phyloP scores from a whole-genome alignment of 2,113 vertebrate genomes.

The Beaufortia kweichowensis region DNA sequence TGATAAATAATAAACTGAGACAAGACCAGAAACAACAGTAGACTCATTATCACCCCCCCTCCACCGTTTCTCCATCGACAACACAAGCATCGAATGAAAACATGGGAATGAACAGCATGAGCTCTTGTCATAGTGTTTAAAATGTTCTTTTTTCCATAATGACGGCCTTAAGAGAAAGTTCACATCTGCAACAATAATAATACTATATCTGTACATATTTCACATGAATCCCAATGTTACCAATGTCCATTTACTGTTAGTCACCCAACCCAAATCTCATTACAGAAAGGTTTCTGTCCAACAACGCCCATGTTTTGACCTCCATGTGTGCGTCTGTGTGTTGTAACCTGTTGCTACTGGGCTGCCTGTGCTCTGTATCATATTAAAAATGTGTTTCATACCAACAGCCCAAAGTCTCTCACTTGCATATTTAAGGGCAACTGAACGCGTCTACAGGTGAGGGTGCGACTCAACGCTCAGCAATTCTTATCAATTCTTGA shows the following conservation, averaged over 20 bases:
- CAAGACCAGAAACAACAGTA: conserved; percentile 50
- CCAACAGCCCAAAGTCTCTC: conserved; percentile 3
- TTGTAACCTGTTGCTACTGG: conserved; percentile 41
- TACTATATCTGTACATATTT: conserved; percentile 57
- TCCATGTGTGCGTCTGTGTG: conserved; percentile 28
- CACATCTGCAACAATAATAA: conserved; percentile 56
- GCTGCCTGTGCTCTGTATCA: conserved; percentile 45
- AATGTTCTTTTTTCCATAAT: conserved; percentile 35
- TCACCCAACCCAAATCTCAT: conserved; percentile 3
- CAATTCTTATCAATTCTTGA: neutral
- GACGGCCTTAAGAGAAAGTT: conserved; percentile 41
- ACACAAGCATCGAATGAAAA: conserved; percentile 33
- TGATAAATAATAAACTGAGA: conserved; percentile 61
- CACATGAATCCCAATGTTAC: conserved; percentile 43
- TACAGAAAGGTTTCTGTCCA: conserved; percentile 27
- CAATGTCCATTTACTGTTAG: conserved; percentile 29
- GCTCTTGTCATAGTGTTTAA: conserved; percentile 56
- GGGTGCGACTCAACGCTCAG: neutral
- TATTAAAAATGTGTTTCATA: neutral
- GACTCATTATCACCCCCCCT: conserved; percentile 44
- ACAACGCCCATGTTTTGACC: conserved; percentile 1
- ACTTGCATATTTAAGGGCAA: conserved; percentile 39
- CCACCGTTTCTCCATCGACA: conserved; percentile 41
- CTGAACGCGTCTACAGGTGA: neutral
- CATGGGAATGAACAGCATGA: conserved; percentile 21